phyloP scores from a whole-genome alignment of 2,113 vertebrate genomes.

The Sarotherodon lohbergeri region DNA sequence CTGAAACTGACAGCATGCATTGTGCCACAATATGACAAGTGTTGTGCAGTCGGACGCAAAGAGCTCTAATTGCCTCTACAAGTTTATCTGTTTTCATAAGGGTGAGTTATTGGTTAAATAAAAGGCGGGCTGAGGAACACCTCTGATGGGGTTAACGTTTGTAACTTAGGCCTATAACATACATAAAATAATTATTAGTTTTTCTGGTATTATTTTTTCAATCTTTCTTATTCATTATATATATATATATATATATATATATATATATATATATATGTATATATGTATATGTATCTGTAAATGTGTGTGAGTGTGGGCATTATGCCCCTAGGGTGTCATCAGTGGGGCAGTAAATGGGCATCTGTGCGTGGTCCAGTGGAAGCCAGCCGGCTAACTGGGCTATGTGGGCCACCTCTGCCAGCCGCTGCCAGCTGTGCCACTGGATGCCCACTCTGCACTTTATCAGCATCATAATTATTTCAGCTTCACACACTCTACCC shows the following conservation, averaged over 20 bases:
- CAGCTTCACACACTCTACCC: slow-evolving; percentile 57
- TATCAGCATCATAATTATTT: slow-evolving; percentile 67
- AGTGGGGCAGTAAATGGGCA: slow-evolving; percentile 76
- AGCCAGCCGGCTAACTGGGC: slow-evolving; percentile 64
- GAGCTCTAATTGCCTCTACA: slow-evolving; percentile 46
- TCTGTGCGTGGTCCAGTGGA: slow-evolving; percentile 74
- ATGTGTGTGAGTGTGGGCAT: slow-evolving; percentile 23
- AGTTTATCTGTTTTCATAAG: background rate
- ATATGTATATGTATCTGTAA: background rate
- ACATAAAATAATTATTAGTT: background rate
- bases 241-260: no score
- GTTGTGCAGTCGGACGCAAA: slow-evolving; percentile 23
- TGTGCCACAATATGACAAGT: slow-evolving; percentile 12
- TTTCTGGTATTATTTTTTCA: background rate
- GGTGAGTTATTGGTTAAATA: background rate
- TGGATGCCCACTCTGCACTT: slow-evolving; percentile 52
- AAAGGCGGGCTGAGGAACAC: background rate
- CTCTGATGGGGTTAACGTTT: background rate
- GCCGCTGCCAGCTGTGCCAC: slow-evolving; percentile 72
- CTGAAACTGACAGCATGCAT: slow-evolving; percentile 39
- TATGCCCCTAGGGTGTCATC: slow-evolving; percentile 68
- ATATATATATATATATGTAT: background rate
- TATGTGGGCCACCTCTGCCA: slow-evolving; percentile 66
- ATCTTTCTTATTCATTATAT: background rate
- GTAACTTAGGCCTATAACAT: background rate